Evolutionary conservation across 2,888 invertebrate genomes (phyloP), one percentile per base, ranked within the genome.

Genomic region (Lamproptera curius): DNA sequence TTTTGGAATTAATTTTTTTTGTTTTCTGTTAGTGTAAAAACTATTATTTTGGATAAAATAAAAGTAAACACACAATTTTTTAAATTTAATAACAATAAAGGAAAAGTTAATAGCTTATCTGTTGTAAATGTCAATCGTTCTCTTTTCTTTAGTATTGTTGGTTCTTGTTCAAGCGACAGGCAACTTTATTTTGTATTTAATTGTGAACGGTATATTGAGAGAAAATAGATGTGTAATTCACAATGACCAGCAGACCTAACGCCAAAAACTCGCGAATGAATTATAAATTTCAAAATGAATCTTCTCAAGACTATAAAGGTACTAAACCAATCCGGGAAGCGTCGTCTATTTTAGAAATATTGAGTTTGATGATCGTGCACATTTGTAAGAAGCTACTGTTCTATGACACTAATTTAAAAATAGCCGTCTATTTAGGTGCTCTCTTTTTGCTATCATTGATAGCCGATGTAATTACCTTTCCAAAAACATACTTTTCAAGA

Each of bases 351-450:
- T 90, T 92, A 57, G 94, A 96, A 81, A 92, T 97, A 46, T 81
- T 97, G 33, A 86, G 93, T 20, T 91, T 95, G 75, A 93, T 97
- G 89, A 86, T 97, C 35, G 90, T 97, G 76, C 95, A 95, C 71
- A 76, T 95, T 51, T 97, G 97, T 81, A 95, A 95, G 75, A 96
- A 94, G 79, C 91, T 94, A 9, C 89, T 98, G 50, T 94, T 97
- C 73, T 93, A 95, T 62, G 94, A 97, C 68, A 93, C 94, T 16
- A 92, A 93, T 71, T 90, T 95, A 51, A 96, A 96, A 89, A 93
- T 97, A 67, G 93, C 92, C 8, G 85, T 96, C 26, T 98, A 98
- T 81, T 88, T 96, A 64, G 93, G 92, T 56, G 90, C 93, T 55
- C 89, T 97, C 53, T 95, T 97, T 72, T 70, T 95, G 45, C 89